Percentiles rank a stretch among this genome's conserved stretches.
These are phyloP conservation scores for Apodemus agrarius DNA, from an alignment of 2,797 vertebrate genomes.

Conservation along the genomic window DNA sequence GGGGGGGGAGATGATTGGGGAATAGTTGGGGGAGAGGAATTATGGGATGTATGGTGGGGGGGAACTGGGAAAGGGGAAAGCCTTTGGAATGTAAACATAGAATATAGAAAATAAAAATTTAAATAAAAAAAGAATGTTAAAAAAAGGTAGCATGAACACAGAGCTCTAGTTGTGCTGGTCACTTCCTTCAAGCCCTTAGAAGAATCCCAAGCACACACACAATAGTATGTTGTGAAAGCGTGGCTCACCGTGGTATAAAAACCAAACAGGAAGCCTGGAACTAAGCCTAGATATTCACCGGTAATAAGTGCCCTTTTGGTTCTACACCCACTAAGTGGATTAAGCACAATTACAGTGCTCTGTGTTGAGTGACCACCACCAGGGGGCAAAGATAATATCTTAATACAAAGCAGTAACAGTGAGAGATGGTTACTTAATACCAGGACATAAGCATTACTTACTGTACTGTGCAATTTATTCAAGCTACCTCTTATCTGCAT, in stretches of 20 bases:
- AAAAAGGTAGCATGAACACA: background rate
- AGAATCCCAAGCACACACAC: background rate
- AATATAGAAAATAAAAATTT: no score
- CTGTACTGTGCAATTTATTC: background rate
- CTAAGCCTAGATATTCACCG: background rate
- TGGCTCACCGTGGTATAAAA: background rate
- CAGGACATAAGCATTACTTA: conserved; percentile 31
- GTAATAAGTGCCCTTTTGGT: background rate
- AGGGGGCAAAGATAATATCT: conserved; percentile 11
- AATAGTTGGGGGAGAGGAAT: no score
- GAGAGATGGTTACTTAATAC: conserved; percentile 42
- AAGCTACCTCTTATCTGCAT: background rate
- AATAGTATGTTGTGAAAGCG: background rate
- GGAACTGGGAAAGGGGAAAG: no score
- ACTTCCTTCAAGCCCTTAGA: conserved; percentile 25
- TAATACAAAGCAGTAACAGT: conserved; percentile 47
- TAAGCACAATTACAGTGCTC: conserved; percentile 6
- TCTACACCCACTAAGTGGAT: conserved; percentile 11
- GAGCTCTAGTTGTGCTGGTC: background rate
- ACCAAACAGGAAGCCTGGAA: conserved; percentile 46
- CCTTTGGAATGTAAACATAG: no score
- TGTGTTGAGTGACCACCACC: background rate
- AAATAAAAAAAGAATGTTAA: no score
- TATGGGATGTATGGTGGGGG: no score
- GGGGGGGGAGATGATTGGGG: no score